A percentile compares a stretch with the other conserved stretches of the same genome.
phyloP scores from a whole-genome alignment of 2,888 invertebrate genomes.

The Trachelus stipa region DNA sequence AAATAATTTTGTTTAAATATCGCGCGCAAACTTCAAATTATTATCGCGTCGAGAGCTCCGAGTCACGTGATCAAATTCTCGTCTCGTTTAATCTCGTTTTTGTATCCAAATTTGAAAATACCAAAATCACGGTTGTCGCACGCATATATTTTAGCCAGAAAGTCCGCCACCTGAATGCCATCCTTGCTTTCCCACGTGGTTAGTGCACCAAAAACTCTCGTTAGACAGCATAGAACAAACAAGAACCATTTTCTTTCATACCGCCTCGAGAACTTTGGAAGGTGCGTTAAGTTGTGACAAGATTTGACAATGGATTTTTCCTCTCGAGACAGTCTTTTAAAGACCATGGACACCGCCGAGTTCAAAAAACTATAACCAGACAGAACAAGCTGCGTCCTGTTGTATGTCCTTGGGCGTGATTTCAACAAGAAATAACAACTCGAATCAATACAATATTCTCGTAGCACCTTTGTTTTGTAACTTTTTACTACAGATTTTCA shows the following conservation, averaged over 20 bases:
- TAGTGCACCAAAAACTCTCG: background rate
- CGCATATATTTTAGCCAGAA: background rate
- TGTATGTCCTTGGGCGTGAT: background rate
- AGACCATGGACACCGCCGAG: background rate
- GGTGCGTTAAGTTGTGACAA: slow-evolving; percentile 68
- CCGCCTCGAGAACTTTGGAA: slow-evolving; percentile 65
- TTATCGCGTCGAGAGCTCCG: background rate
- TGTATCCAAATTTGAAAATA: background rate
- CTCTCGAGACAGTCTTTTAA: slow-evolving; percentile 14
- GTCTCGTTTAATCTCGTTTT: background rate
- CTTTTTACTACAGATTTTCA: background rate
- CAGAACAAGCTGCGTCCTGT: background rate
- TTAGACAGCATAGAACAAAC: background rate
- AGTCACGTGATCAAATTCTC: background rate
- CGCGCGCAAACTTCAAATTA: background rate
- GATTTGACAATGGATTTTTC: slow-evolving; percentile 61
- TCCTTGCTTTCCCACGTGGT: background rate
- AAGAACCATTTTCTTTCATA: slow-evolving; percentile 11
- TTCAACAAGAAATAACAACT: background rate
- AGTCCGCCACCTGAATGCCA: background rate
- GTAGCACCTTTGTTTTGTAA: background rate
- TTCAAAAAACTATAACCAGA: background rate
- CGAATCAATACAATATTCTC: background rate
- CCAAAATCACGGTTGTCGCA: background rate
- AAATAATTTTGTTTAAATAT: background rate